Evolutionary conservation across 2,888 invertebrate genomes (phyloP), one percentile per base, ranked within the genome.

Genomic region (Crossocerus cetratus): DNA sequence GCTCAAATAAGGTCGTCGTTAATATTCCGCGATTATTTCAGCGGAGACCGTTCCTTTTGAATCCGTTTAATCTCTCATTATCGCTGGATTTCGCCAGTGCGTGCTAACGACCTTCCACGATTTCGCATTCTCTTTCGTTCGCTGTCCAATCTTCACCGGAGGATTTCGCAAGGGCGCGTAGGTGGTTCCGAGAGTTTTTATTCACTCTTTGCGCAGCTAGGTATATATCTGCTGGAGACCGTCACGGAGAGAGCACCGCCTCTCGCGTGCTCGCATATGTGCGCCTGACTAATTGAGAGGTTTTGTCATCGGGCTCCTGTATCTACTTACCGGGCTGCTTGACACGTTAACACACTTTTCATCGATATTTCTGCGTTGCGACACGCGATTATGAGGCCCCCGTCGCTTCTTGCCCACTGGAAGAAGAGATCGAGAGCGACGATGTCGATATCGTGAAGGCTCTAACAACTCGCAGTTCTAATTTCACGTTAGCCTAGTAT

Each of bases 241-340:
- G 49, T 49, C 8, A 32, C 11, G 32, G 32, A 32, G 32, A 32
- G 32, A 32, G 32, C 8, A 32, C 32, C 32, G 32, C 32, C 32
- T 32, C 32, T 21, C n/a, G 14, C 45, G 14, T 21, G 32, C 60
- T 22, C 13, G 54, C 20, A 65, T 61, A 63, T 65, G 22, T 56
- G 61, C 65, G 58, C 20, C 55, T 64, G 61, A 69, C 66, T 76
- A 76, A 76, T 74, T 74, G 74, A 74, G 69, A 69, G 74, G 67
- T 74, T 76, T 76, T 73, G 75, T 76, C 74, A 76, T 67, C 69
- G 69, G 67, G 69, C 66, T 57, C 69, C 66, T 73, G 69, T 75
- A 69, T 69, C 68, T 75, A 49, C 73, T 65, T 73, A 65, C 73
- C 64, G 64, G 63, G 69, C 69, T 69, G 69, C 67, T 32, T 74